Evolutionary conservation across 2,113 vertebrate species (phyloP).

Genomic region (Aleadryas rufinucha): DNA sequence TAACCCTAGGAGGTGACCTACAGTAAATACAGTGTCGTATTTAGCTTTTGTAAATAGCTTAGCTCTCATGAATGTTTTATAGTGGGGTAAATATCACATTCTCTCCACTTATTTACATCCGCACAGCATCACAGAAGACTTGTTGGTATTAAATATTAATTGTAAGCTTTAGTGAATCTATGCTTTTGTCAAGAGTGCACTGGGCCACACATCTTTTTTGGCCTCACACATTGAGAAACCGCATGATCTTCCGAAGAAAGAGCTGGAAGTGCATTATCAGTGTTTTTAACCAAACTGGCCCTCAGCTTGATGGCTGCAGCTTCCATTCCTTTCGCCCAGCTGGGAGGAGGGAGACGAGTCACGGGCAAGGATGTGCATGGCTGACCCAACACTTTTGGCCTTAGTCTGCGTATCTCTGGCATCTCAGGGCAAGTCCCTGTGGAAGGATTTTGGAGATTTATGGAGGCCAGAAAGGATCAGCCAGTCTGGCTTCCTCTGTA

Average conservation of each 20-base stretch:
- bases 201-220: conserved; percentile 58
- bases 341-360: not conserved
- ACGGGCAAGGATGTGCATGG: fast-evolving
- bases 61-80: conserved; percentile 82
- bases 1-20: conserved; percentile 79
- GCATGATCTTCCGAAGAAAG: not conserved
- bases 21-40: conserved; percentile 80
- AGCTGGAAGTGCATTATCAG: not conserved
- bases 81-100: conserved; percentile 81
- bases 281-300: not conserved
- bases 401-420: not conserved
- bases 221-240: conserved; percentile 41
- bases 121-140: conserved; percentile 76
- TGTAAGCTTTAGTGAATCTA: conserved; percentile 75
- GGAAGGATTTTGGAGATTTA: not conserved
- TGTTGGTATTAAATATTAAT: conserved; percentile 84
- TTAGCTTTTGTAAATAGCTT: conserved; percentile 81
- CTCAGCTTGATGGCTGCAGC: not conserved
- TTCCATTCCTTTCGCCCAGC: not conserved
- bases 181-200: conserved; percentile 73
- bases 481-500: not conserved
- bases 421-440: too few species aligned
- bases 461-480: not conserved
- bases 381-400: not conserved
- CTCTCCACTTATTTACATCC: conserved; percentile 86